Conservation (phyloP, 1,140 invertebrate species). For the Acromyrmex echinatior region DNA sequence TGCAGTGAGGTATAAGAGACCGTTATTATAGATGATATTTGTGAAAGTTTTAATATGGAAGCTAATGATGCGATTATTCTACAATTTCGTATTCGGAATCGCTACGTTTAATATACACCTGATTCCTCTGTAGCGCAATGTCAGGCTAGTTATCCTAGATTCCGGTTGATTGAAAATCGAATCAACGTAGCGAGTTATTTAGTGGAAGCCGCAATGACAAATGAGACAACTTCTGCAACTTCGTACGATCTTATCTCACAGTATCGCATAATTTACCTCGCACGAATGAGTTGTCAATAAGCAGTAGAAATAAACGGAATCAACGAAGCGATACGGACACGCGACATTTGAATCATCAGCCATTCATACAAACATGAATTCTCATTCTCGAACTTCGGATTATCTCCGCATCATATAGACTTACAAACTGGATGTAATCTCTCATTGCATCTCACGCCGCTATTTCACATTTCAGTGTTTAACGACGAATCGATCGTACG, state of each 20-base stretch:
- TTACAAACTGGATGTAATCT: slow-evolving; percentile 37
- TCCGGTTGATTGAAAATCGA: slow-evolving; percentile 52
- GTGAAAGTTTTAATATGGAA: neutral
- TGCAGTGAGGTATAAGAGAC: no score
- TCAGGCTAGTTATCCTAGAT: slow-evolving; percentile 22
- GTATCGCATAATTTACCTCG: slow-evolving; percentile 45
- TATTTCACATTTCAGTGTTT: slow-evolving; percentile 36
- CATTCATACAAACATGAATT: slow-evolving; percentile 26
- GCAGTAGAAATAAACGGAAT: slow-evolving; percentile 6
- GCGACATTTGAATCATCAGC: slow-evolving; percentile 37
- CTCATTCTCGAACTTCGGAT: slow-evolving; percentile 1
- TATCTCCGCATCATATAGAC: neutral
- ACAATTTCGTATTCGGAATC: neutral
- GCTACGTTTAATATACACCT: neutral
- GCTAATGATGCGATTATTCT: neutral
- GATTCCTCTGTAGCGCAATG: neutral
- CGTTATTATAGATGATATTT: neutral
- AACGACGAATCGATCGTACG: slow-evolving; percentile 42
- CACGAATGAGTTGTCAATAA: slow-evolving; percentile 51
- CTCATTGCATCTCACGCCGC: slow-evolving; percentile 25
- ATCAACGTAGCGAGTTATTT: slow-evolving; percentile 30
- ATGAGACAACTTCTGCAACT: slow-evolving; percentile 46
- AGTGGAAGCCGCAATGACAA: slow-evolving; percentile 46
- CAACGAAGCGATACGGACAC: slow-evolving; percentile 15
- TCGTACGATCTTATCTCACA: slow-evolving; percentile 35